Percentiles rank a stretch among this genome's conserved stretches.
Evolutionary conservation across 2,888 invertebrate species (phyloP).

Genomic region (Nebria salina): DNA sequence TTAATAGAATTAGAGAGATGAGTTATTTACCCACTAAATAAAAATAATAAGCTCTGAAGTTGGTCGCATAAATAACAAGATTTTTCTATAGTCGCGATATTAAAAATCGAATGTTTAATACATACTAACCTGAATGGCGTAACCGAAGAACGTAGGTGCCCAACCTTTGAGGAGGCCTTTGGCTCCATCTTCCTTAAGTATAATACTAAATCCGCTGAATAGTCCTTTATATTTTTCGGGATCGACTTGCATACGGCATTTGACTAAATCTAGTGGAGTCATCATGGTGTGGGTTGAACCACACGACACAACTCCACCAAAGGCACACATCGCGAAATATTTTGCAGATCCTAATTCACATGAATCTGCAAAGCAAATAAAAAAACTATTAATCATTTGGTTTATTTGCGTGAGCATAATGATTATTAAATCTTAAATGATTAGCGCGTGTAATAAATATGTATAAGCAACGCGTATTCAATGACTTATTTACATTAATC

Average conservation of each 20-base stretch:
- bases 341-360: constrained; percentile 92
- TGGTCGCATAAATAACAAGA: no score
- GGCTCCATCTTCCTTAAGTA: constrained; percentile 86
- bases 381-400: no score
- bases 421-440: no score
- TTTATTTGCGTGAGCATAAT: no score
- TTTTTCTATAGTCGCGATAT: no score
- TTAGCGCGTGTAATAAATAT: no score
- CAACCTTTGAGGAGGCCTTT: constrained; percentile 91
- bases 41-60: not conserved
- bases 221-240: constrained; percentile 92
- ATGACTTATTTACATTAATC: no score
- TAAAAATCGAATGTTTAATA: not conserved
- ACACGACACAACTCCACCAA: constrained; percentile 81
- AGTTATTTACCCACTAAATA: not conserved
- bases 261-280: constrained; percentile 96
- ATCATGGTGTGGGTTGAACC: constrained; percentile 93
- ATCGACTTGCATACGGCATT: constrained; percentile 94
- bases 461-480: no score
- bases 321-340: constrained; percentile 91
- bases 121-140: constrained; percentile 79
- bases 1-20: not conserved
- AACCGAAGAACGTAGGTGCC: constrained; percentile 97
- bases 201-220: constrained; percentile 82
- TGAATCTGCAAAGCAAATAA: constrained; percentile 65